Base-by-base conservation (phyloP, 2,113 vertebrate genomes). In the Lagopus muta region DNA sequence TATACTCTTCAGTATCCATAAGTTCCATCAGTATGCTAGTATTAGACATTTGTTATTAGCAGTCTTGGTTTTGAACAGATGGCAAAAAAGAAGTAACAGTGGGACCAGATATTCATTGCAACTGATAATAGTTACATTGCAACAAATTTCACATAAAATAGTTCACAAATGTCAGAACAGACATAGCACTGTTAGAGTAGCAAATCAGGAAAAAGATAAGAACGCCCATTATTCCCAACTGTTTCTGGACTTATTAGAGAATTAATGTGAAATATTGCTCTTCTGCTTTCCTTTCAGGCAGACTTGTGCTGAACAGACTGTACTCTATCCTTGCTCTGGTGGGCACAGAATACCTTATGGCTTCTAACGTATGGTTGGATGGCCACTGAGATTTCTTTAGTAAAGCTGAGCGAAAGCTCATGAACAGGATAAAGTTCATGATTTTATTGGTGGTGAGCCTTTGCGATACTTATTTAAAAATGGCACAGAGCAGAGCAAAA, bases 351-450 rank as follows among this genome's bases (percentile, higher is more conserved):
- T 38, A 38, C 12, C 6, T 70, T 32, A 11, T 16, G 34, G 27
- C 40, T 80, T 76, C 48, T 73, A 57, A 73, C 2, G 1, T 1
- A 3, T 19, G n/a, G 11, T 42, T 62, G 40, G 20, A 11, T 66
- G 8, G 10, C 21, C 82, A 12, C 13, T 86, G 36, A 69, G 48
- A 86, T 62, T 77, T 54, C 18, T 57, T 3, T 70, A 2, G 18
- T 10, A 27, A 8, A 86, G n/a, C 45, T 64, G 50, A 9, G 22
- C 77, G 21, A 19, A 54, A 57, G 82, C 8, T 4, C 32, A 45
- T 11, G 40, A 80, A 48, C 0, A 0, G 7, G 22, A 60, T 61
- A 57, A 50, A 78, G 1, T 28, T 67, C 5, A 25, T 67, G 4
- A 32, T 88, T 74, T 82, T 75, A 50, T 1, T 40, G 10, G 32